Evolutionary conservation across 2,113 vertebrate genomes (phyloP), one percentile per base, ranked within the genome.

Genomic region (Thalassarche chlororhynchos): DNA sequence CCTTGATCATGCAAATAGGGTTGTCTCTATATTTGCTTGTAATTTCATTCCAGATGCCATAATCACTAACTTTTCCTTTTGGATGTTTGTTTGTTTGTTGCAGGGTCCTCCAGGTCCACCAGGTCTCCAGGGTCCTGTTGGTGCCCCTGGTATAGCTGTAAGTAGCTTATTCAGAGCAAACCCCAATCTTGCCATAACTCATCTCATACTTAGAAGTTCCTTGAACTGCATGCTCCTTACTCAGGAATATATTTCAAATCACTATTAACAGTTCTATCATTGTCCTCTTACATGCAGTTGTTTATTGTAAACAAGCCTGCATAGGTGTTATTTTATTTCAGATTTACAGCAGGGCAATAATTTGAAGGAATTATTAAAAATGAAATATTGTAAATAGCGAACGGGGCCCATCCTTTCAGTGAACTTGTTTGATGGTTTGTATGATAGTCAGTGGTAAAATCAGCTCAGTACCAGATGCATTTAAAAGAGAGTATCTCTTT

Each of bases 41-140:
- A 17, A 42, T 82, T 10, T 75, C 29, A 34, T 34, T 91, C 86
- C 64, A 55, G 32, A 84, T 95, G 81, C 75, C 62, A 78, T 47
- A 84, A 49, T 90, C 77, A 81, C 49, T 96, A 34, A 81, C 31
- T 92, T 89, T 84, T 91, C 47, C 91, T 93, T 81, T 75, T 86
- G 91, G 46, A 24, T 90, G 75, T 90, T 85, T 76, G 90, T 90
- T 85, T 76, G 90, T 95, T 96, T 89, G 78, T 74, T 85, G 4
- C 97, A 99, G 99, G 99, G 99, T 98, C 99, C 99, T 90, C 99
- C 99, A 1, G 99, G 99, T 74, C 99, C 99, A 20, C 98, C 99
- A 55, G 99, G 99, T 97, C 99, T 99, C 89, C 99, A 99, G 97
- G 99, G 99, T 92, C 99, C 99, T 25, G 98, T 99, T 31, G 99